A percentile compares a stretch with the other conserved stretches of the same genome.
Conservation (phyloP, 2,797 vertebrate genomes). For the Nyctibius grandis region DNA sequence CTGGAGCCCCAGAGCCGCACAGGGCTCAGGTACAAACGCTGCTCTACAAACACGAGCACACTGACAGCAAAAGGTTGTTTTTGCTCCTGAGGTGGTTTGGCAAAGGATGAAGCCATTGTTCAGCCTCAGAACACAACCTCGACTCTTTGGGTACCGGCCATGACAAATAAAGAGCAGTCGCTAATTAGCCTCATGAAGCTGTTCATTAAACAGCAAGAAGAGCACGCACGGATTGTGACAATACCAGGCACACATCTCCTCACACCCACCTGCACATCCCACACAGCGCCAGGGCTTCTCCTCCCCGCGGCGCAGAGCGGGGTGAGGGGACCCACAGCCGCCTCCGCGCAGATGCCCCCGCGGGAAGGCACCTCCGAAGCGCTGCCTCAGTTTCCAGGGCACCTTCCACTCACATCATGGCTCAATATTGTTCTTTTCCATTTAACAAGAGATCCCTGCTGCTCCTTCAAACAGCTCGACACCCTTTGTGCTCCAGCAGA, state of each 20-base stretch:
- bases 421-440: neutral
- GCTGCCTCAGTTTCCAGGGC: neutral
- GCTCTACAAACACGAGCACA: fast-evolving
- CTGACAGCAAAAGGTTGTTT: neutral
- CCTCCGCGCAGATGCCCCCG: neutral
- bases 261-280: fast-evolving
- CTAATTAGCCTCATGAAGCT: neutral
- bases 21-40: fast-evolving
- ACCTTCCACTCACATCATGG: neutral
- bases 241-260: neutral
- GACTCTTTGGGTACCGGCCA: neutral
- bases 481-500: neutral
- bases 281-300: fast-evolving
- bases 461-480: neutral
- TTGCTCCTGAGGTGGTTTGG: neutral
- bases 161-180: neutral
- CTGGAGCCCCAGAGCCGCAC: fast-evolving
- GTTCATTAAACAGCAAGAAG: neutral
- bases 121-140: neutral
- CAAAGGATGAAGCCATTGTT: neutral
- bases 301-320: fast-evolving
- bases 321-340: neutral
- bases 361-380: fast-evolving
- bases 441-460: neutral
- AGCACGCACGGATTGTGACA: neutral